Base-by-base conservation (phyloP, 2,888 invertebrate species). In the Melanostoma scalare region DNA sequence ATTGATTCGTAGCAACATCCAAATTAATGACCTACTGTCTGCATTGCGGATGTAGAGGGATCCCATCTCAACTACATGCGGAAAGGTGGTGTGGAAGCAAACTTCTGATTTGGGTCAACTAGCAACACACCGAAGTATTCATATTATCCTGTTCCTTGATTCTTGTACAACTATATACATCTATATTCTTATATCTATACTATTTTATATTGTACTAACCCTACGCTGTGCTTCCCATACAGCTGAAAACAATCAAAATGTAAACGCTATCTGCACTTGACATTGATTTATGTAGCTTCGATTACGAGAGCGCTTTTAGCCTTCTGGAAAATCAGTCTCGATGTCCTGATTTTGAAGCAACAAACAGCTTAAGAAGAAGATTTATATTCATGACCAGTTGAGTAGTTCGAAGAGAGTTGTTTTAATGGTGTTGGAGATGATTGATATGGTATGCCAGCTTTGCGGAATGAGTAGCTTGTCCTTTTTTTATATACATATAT, bases 371-470 rank as follows among this genome's bases (percentile, higher is more conserved):
- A 82, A 73, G 82, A 82, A 74, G 73, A 82, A 82, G 78, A 82
- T 82, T 82, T 82, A 82, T 82, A 82, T 82, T 82, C 82, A 82
- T 82, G 82, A 78, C 82, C 82, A 82, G 82, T 78, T 82, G 82
- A 73, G 78, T 69, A 78, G 82, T 82, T 82, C 73, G 78, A 78
- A 78, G 73, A 82, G 78, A 82, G 82, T 69, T 82, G 73, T 82
- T 82, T 82, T 82, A 78, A 82, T 78, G 82, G 82, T 82, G 78
- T 78, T 78, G 73, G 73, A 78, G 78, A 82, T 82, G 82, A 82
- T 82, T 82, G 78, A 82, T 82, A 82, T 68, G 56, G 52, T 67
- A 72, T 46, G 53, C 38, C 65, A 55, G 30, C 38, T 48, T 3
- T 53, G 67, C 72, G 67, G 60, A 69, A 65, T 69, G 58, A 68